Conservation (phyloP, 2,888 invertebrate genomes). For the Pyralis farinalis region DNA sequence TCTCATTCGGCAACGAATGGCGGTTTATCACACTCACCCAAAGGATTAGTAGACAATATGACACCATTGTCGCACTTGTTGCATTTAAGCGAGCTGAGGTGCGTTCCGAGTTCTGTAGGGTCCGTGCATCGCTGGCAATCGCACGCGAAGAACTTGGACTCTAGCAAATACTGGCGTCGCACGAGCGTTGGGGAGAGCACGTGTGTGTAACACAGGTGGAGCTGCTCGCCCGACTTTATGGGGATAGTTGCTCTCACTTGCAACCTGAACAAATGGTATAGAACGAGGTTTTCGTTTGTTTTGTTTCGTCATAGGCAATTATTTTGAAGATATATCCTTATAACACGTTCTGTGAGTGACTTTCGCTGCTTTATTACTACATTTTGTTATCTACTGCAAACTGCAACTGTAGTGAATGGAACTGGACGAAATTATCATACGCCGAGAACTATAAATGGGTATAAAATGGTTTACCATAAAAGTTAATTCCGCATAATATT, state of each 20-base stretch:
- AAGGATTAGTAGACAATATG: constrained; percentile 82
- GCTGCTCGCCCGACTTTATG: constrained; percentile 82
- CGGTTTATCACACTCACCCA: constrained; percentile 82
- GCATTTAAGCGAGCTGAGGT: constrained; percentile 90
- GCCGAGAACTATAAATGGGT: too few relatives aligned
- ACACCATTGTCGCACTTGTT: constrained; percentile 87
- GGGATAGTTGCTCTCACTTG: constrained; percentile 85
- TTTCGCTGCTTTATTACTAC: too few relatives aligned
- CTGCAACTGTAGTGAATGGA: too few relatives aligned
- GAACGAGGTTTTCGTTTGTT: too few relatives aligned
- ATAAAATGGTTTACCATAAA: too few relatives aligned
- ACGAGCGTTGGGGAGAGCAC: constrained; percentile 86
- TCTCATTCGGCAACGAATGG: too few relatives aligned
- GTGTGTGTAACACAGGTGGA: constrained; percentile 89
- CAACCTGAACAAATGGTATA: constrained; percentile 66
- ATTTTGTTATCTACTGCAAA: too few relatives aligned
- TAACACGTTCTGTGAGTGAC: too few relatives aligned
- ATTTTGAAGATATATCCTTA: too few relatives aligned
- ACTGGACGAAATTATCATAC: too few relatives aligned
- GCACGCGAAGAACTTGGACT: constrained; percentile 91
- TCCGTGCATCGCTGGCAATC: constrained; percentile 88
- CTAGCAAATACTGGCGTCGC: constrained; percentile 84
- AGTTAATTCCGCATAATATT: too few relatives aligned
- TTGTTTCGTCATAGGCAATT: too few relatives aligned
- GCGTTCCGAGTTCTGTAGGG: constrained; percentile 89